Evolutionary conservation across 2,797 vertebrate genomes (phyloP).

Genomic region (Hemitrygon akajei): DNA sequence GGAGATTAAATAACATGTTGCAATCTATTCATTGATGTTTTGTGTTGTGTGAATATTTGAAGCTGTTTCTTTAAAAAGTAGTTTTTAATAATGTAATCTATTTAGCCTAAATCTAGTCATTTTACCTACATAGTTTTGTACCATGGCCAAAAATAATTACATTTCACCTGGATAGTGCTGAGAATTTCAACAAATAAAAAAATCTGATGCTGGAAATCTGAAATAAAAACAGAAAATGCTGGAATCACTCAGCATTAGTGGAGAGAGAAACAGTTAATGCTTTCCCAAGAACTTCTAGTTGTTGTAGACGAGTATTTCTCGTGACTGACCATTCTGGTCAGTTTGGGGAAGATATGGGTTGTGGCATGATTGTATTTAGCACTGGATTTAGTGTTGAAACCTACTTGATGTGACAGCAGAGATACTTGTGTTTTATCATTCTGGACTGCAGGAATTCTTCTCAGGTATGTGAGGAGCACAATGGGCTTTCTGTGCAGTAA

Average conservation of each 20-base stretch:
- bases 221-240: no score
- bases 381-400: no score
- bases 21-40: not conserved
- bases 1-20: not conserved
- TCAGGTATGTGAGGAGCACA: no score
- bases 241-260: no score
- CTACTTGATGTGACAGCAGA: no score
- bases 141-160: not conserved
- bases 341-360: no score
- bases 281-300: not conserved
- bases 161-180: not conserved
- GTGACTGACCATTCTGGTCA: not conserved
- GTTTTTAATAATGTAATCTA: not conserved
- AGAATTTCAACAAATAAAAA: not conserved
- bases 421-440: no score
- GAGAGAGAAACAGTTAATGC: no score
- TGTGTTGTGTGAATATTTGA: not conserved
- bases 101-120: not conserved
- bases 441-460: no score
- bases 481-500: no score
- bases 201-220: no score
- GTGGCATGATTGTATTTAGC: no score
- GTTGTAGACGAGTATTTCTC: not conserved
- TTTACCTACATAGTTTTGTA: not conserved
- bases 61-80: not conserved